Evolutionary conservation across 2,113 vertebrate genomes (phyloP), one percentile per base, ranked within the genome.

Genomic region (Peromyscus polionotus): DNA sequence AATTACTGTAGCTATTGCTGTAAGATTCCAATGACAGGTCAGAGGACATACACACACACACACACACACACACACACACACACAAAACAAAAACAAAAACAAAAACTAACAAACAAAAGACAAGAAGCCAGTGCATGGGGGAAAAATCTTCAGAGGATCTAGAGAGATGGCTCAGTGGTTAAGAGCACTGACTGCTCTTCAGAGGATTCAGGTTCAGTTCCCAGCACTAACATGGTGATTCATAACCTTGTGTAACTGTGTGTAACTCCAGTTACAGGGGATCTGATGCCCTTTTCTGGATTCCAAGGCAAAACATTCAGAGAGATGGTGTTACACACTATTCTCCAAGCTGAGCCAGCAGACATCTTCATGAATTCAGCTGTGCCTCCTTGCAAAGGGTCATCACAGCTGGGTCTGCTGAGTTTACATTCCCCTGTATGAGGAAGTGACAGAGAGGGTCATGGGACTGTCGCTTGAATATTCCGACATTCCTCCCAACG

Each of bases 31-130:
- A 8, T 0, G 42, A 20, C 6, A 36, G 0, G 26, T 20, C 31
- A 24, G 57, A 48, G 77, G 19, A 36, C 70, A 24, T 0, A n/a
- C 79, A 31, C 5, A 48, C 22, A 19, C n/a, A 19, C 0, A 2
- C 0, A 5, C 0, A 5, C 75, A 36, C 70, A 24, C 0, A n/a
- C 79, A 31, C 5, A 48, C 22, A 17, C 31, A 19, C 0, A 2
- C 0, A 4, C 45, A 48, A 48, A 48, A 48, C 45, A 48, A 48
- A 73, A 36, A 39, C n/a, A 73, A 14, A 57, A 57, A 57, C 45
- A 54, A 8, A 61, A 61, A 61, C 59, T 19, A 61, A 19, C 12
- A 45, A 45, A 36, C 33, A 54, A n/a, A 48, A 20, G 0, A 1
- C 0, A 5, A 51, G 86, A 73, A 86, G 81, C 36, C 45, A 5